Evolutionary conservation across 30 jellyfish, hydroid and myxozoan genomes (phyloP).

Genomic region (Hydractinia echinata): DNA sequence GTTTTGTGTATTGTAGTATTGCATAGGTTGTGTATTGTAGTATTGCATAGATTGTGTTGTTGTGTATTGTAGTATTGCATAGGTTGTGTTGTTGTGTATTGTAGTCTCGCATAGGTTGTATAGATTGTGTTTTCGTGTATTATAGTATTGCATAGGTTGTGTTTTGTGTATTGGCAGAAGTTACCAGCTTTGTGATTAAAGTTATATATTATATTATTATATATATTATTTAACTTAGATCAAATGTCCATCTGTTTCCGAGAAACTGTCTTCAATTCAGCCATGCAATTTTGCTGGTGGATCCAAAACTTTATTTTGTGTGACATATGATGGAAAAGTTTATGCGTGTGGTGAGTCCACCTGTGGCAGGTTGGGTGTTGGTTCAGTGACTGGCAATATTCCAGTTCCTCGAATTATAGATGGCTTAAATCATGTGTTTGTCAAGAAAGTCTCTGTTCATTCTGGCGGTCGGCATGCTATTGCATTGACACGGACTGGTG

Average conservation of each 20-base stretch:
- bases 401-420: conserved; percentile 63
- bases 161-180: too few relatives aligned
- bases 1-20: too few relatives aligned
- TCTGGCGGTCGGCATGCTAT: conserved; percentile 86
- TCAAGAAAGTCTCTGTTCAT: conserved; percentile 78
- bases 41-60: too few relatives aligned
- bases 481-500: conserved; percentile 71
- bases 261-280: conserved; percentile 50
- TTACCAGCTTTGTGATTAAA: too few relatives aligned
- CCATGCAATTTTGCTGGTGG: conserved; percentile 74
- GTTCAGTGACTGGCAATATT: conserved; percentile 60
- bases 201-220: too few relatives aligned
- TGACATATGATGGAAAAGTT: conserved; percentile 74
- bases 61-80: too few relatives aligned
- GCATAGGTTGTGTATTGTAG: too few relatives aligned
- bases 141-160: too few relatives aligned
- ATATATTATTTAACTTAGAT: conserved; percentile 30
- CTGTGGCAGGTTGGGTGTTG: conserved; percentile 70
- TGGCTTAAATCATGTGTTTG: conserved; percentile 44
- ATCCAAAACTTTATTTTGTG: conserved; percentile 64
- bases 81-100: too few relatives aligned
- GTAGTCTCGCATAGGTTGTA: too few relatives aligned
- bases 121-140: too few relatives aligned
- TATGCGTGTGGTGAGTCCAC: conserved; percentile 82
- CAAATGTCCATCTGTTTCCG: conserved; percentile 60